Conservation (phyloP, 2,797 vertebrate genomes). For the Garrulus glandarius region DNA sequence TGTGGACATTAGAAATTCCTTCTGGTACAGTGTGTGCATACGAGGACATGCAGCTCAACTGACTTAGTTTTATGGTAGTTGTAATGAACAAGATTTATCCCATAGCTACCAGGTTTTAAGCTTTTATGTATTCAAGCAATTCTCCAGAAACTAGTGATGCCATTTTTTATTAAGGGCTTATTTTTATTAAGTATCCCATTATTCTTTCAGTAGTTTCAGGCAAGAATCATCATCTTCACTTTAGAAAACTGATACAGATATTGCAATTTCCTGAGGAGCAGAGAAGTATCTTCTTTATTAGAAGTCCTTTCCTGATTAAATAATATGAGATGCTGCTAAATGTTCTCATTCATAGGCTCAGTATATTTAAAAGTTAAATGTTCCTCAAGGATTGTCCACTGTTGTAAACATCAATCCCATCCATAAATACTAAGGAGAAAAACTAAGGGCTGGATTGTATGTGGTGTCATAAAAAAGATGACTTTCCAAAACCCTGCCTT, state of each 20-base stretch:
- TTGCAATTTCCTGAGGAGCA: background rate
- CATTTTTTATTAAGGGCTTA: background rate
- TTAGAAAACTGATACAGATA: background rate
- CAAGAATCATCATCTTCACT: background rate
- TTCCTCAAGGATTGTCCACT: background rate
- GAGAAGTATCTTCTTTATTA: background rate
- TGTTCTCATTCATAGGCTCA: background rate
- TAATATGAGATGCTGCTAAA: background rate
- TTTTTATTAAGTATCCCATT: background rate
- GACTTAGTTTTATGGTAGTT: background rate
- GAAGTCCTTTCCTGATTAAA: background rate
- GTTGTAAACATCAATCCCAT: background rate
- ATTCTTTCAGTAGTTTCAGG: background rate
- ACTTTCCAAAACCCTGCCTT: background rate
- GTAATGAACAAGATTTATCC: background rate
- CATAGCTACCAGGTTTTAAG: background rate
- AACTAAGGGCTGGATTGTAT: background rate
- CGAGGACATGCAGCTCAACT: background rate
- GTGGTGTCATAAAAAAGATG: background rate
- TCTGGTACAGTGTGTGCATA: background rate
- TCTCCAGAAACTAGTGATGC: background rate
- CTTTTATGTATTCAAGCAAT: background rate
- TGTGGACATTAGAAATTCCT: background rate
- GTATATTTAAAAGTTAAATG: background rate
- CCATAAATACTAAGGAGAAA: fast-evolving